Percentiles rank a stretch among this genome's conserved stretches.
phyloP scores from a whole-genome alignment of 2,888 invertebrate genomes.

The Xestobium rufovillosum region DNA sequence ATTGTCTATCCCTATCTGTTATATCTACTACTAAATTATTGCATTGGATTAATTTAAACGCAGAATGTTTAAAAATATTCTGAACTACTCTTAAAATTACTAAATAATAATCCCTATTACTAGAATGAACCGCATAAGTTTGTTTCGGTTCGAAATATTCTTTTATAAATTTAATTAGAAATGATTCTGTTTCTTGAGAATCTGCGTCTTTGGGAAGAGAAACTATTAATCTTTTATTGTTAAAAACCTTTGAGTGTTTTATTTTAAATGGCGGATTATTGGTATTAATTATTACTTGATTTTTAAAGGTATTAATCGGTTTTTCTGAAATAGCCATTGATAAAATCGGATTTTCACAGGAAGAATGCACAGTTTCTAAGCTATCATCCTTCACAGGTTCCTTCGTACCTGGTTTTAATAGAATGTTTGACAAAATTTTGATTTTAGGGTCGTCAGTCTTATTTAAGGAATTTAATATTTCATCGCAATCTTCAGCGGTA shows the following conservation, averaged over 20 bases:
- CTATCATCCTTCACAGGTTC: background rate
- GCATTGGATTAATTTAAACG: background rate
- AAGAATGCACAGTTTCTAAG: background rate
- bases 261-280: background rate
- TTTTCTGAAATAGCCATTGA: background rate
- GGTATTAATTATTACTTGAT: background rate
- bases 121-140: background rate
- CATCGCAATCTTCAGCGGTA: background rate
- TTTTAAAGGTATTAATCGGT: background rate
- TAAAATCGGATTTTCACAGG: constrained; percentile 1
- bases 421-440: constrained; percentile 1
- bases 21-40: background rate
- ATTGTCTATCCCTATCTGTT: background rate
- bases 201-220: too few species aligned
- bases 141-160: background rate
- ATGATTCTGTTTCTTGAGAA: background rate
- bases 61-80: background rate
- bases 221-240: background rate
- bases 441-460: background rate
- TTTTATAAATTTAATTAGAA: background rate
- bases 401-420: background rate
- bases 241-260: background rate
- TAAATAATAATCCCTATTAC: background rate
- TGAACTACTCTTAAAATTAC: background rate
- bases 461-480: background rate